Percentiles rank a stretch among this genome's conserved stretches.
These are phyloP conservation scores for Epinephelus cyanopodus DNA, from an alignment of 2,113 vertebrate species.

Conservation along the genomic window DNA sequence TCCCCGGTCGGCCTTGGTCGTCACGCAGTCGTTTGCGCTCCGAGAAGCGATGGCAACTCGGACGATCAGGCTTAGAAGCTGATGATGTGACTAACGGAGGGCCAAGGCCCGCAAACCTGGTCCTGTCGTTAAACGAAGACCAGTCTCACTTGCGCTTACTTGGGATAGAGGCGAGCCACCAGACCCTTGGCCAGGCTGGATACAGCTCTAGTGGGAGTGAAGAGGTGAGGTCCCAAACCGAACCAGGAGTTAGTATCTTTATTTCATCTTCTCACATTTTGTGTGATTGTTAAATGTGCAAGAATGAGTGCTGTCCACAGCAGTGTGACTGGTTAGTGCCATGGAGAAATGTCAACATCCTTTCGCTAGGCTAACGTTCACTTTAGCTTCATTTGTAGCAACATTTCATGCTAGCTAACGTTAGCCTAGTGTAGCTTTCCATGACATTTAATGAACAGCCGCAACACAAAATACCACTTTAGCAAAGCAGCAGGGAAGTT, in stretches of 20 bases:
- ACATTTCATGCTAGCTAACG: conserved; percentile 57
- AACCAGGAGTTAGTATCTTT: conserved; percentile 81
- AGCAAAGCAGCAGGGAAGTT: neutral
- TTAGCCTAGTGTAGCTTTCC: conserved; percentile 64
- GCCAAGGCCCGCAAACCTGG: conserved; percentile 88
- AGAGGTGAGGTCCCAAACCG: conserved; percentile 83
- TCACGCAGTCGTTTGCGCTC: conserved; percentile 88
- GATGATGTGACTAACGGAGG: conserved; percentile 88
- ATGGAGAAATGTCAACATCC: conserved; percentile 83
- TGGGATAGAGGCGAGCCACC: conserved; percentile 89
- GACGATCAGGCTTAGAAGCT: conserved; percentile 83
- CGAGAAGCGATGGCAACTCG: conserved; percentile 87
- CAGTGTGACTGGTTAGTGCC: conserved; percentile 64
- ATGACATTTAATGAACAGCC: conserved; percentile 71
- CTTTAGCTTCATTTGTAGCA: conserved; percentile 54
- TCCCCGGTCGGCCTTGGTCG: conserved; percentile 91
- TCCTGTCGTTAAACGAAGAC: conserved; percentile 87
- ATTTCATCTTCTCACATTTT: conserved; percentile 74
- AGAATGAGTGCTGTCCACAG: conserved; percentile 54
- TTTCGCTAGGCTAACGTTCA: conserved; percentile 61
- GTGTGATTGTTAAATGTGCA: conserved; percentile 53
- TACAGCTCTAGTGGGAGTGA: conserved; percentile 90
- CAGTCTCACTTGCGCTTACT: conserved; percentile 90
- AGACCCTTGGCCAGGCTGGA: conserved; percentile 87
- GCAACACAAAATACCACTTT: conserved; percentile 41